Evolutionary conservation across 2,113 vertebrate genomes (phyloP), one percentile per base, ranked within the genome.

Genomic region (Chlamydotis undulata): DNA sequence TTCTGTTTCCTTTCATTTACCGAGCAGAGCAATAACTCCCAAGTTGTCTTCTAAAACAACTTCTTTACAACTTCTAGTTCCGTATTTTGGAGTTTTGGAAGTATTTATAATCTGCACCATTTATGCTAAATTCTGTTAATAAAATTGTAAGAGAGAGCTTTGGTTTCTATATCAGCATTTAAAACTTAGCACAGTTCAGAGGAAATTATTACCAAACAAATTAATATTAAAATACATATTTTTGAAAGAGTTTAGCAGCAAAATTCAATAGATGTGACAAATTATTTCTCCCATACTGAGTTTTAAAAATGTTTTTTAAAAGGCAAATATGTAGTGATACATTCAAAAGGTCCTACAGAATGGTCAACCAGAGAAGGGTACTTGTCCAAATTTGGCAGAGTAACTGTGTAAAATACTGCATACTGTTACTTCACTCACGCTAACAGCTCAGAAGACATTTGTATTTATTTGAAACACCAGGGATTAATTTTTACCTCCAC

Each of bases 321-420:
- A 92, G 49, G 43, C n/a, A 85, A 14, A 56, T 65, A 29, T 1
- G 1, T 86, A 55, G 31, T 26, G 57, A 60, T 71, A 7, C 41
- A n/a, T 67, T 69, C 53, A n/a, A 55, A 83, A 92, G 64, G 84
- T 92, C 37, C 65, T 69, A 47, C 33, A 74, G 77, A 91, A 81
- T 35, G 75, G 75, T 81, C 81, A 94, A 6, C 21, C 41, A 53
- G 86, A 73, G 56, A 84, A 61, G 35, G 90, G 74, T 89, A 89
- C 73, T 89, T 93, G 75, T 95, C 94, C 91, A 92, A 57, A 73
- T 91, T 75, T 96, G 90, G 92, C 91, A 95, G 77, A 90, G 90
- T 97, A 92, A 95, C 94, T 43, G 6, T 96, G 94, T 97, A 96
- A 96, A 93, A 85, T 94, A 96, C 6, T 87, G 83, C 95, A 83